phyloP scores from a whole-genome alignment of 2,888 invertebrate genomes.

The Pyrrhopygopsis socrates region DNA sequence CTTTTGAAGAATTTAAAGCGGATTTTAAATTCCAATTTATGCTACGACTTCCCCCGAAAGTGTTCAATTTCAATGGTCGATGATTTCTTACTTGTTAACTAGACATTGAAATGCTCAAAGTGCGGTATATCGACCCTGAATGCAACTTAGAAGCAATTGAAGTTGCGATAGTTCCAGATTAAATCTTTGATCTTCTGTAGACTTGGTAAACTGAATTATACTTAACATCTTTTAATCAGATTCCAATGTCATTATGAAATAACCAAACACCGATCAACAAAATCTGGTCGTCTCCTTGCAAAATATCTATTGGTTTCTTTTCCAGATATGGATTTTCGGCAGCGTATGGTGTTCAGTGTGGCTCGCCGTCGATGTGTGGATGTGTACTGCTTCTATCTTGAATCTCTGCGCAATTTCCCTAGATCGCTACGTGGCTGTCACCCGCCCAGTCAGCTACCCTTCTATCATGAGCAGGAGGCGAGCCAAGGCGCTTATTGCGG shows the following conservation, averaged over 20 bases:
- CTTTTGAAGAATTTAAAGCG: too few species aligned
- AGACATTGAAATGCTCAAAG: too few species aligned
- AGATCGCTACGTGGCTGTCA: conserved; percentile 99
- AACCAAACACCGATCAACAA: too few species aligned
- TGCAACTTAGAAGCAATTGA: too few species aligned
- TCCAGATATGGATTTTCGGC: conserved; percentile 99
- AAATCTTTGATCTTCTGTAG: too few species aligned
- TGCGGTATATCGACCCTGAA: too few species aligned
- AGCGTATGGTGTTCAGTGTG: conserved; percentile 99
- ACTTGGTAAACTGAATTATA: too few species aligned
- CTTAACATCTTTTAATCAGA: too few species aligned
- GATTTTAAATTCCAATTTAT: not conserved
- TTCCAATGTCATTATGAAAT: too few species aligned
- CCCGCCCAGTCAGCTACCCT: conserved; percentile 99
- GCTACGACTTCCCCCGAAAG: not conserved
- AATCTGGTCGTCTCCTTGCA: too few species aligned
- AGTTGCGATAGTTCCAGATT: too few species aligned
- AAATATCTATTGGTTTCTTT: conserved; percentile 22
- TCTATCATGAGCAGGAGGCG: conserved; percentile 98
- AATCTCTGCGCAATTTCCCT: conserved; percentile 99
- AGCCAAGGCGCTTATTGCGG: conserved; percentile 98
- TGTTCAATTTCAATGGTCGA: not conserved
- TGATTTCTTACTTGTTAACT: too few species aligned
- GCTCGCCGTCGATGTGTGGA: conserved; percentile 99
- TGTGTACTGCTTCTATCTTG: conserved; percentile 99